Conservation (phyloP, 2,888 invertebrate species). For the Marasmarcha lunaedactyla region DNA sequence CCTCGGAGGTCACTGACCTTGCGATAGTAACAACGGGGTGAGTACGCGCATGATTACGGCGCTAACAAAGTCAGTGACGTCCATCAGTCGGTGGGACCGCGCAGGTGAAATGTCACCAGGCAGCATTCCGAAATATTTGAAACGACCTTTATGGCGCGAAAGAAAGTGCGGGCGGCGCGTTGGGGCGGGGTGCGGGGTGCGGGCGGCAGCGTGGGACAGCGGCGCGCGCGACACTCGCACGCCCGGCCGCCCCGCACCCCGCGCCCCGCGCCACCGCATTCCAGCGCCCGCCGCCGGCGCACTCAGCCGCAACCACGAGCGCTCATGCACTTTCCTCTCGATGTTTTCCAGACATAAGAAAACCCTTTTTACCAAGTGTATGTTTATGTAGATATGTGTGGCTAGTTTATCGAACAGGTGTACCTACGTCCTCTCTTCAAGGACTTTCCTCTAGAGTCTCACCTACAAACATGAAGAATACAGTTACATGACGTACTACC, state of each 20-base stretch:
- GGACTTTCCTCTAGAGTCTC: no score
- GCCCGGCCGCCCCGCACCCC: slow-evolving; percentile 56
- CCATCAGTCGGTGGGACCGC: slow-evolving; percentile 29
- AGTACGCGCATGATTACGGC: no score
- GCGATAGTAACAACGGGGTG: no score
- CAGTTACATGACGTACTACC: no score
- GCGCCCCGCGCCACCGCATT: slow-evolving; percentile 57
- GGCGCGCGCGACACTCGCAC: slow-evolving; percentile 70
- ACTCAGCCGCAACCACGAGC: background rate
- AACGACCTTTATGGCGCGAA: slow-evolving; percentile 71
- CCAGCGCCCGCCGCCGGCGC: slow-evolving; percentile 7
- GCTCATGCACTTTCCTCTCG: background rate
- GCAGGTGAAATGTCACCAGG: slow-evolving; percentile 68
- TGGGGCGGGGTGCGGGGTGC: slow-evolving; percentile 56
- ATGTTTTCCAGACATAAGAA: background rate
- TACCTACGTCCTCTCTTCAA: no score
- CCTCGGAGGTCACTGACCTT: background rate
- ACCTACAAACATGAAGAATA: no score
- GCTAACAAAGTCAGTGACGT: no score
- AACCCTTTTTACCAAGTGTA: no score
- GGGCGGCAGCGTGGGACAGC: slow-evolving; percentile 66
- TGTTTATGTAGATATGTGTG: no score
- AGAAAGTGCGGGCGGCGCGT: slow-evolving; percentile 52
- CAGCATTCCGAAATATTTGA: slow-evolving; percentile 70
- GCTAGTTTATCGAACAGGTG: no score